Base-by-base conservation (phyloP, 2,113 vertebrate species). In the Anhinga rufa region DNA sequence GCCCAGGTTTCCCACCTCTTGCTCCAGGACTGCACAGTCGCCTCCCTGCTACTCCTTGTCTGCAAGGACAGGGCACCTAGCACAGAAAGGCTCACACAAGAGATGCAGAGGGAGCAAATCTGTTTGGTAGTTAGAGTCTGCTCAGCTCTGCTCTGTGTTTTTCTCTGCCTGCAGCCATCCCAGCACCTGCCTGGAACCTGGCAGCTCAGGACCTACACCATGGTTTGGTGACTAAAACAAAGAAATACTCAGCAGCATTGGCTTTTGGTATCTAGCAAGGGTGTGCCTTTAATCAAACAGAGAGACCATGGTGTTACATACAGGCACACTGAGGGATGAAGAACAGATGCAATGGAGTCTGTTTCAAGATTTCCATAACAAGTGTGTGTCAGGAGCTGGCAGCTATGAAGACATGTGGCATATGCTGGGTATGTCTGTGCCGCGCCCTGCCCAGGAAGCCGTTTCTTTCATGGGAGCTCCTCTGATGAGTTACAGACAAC, bases 351-450 rank as follows among this genome's bases (percentile, higher is more conserved):
- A 96, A 46, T 57, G 55, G 95, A 96, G 94, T 95, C 96, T 97
- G 96, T 94, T 96, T 95, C 87, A 94, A 96, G 95, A 95, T 97
- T 97, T 92, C 95, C 94, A 77, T 87, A 97, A 87, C 94, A 93
- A 95, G 95, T 85, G 95, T 82, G 92, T 96, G 95, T 95, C 96
- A 96, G 92, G 91, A 97, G 96, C 95, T 97, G 97, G 97, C 96
- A 97, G 96, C 92, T 91, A 68, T 87, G 93, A 91, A 97, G 97
- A 97, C 95, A n/a, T 70, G 97, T 86, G 95, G 95, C 97, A 96
- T 97, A 97, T 96, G 96, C 81, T 82, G 88, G 95, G 78, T 93
- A 95, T 92, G 91, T 95, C 95, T 97, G 95, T 96, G 92, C 96
- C 42, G 40, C 12, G 70, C 95, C 95, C 94, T 91, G 93, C 96